Evolutionary conservation across 2,113 vertebrate genomes (phyloP).

Genomic region (Corynorhinus townsendii): DNA sequence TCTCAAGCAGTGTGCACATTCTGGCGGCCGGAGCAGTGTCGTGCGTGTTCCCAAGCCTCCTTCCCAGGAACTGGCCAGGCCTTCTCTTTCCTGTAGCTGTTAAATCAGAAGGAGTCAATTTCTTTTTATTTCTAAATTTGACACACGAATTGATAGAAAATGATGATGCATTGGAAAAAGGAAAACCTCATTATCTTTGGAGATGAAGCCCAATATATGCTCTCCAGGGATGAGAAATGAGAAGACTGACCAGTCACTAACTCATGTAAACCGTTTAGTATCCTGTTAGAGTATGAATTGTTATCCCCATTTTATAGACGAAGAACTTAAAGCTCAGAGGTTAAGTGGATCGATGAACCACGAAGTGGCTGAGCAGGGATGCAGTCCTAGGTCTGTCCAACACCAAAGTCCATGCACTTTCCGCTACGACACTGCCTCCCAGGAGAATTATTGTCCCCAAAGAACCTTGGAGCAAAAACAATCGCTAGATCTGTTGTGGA

Average conservation of each 20-base stretch:
- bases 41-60: not conserved
- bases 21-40: not conserved
- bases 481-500: not conserved
- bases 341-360: not conserved
- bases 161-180: not conserved
- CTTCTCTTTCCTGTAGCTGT: not conserved
- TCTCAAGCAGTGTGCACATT: not conserved
- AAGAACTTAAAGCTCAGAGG: not conserved
- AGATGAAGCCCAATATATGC: not conserved
- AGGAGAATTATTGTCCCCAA: not conserved
- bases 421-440: not conserved
- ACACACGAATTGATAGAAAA: not conserved
- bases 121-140: constrained; percentile 36
- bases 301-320: not conserved
- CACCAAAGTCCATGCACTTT: not conserved
- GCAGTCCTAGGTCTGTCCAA: not conserved
- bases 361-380: not conserved
- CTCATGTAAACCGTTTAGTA: not conserved
- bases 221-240: not conserved
- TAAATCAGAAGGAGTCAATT: not conserved
- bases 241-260: not conserved
- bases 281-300: not conserved
- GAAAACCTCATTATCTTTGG: not conserved
- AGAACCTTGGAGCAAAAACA: not conserved
- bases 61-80: not conserved